phyloP scores from a whole-genome alignment of 2,113 vertebrate genomes.

The Paraplagusia blochii region DNA sequence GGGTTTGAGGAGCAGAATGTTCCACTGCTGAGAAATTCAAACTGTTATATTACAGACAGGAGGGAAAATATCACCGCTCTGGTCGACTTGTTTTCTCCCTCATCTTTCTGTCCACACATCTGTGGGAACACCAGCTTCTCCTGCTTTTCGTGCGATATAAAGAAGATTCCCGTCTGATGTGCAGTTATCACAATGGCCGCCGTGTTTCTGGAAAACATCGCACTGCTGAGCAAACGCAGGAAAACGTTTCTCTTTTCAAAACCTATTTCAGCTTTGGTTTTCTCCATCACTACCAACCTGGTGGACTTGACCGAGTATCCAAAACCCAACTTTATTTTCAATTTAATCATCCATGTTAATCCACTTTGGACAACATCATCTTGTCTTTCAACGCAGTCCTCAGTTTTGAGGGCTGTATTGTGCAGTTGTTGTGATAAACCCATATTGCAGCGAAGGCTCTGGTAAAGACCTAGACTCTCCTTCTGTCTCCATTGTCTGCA shows the following conservation, averaged over 20 bases:
- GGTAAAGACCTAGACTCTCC: too few species aligned
- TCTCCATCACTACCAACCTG: constrained; percentile 49
- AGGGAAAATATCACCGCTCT: constrained; percentile 72
- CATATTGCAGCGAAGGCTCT: too few species aligned
- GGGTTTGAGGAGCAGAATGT: constrained; percentile 65
- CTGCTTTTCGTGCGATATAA: constrained; percentile 54
- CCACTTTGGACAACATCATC: too few species aligned
- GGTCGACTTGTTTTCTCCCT: constrained; percentile 66
- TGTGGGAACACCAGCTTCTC: constrained; percentile 43
- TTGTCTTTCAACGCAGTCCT: too few species aligned
- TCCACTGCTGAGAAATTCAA: constrained; percentile 64
- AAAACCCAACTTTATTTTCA: too few species aligned
- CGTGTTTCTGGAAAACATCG: constrained; percentile 65
- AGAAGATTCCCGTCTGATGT: constrained; percentile 66
- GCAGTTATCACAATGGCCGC: constrained; percentile 64
- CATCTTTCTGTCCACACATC: constrained; percentile 65
- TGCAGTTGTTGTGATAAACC: too few species aligned
- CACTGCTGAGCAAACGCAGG: constrained; percentile 58
- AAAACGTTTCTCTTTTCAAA: constrained; percentile 43
- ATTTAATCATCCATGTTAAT: too few species aligned
- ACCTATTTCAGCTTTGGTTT: constrained; percentile 64
- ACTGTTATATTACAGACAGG: constrained; percentile 67
- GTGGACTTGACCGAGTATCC: constrained; percentile 56
- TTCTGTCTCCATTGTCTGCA: too few species aligned
- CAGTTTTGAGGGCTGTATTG: too few species aligned